Conservation (phyloP, 2,113 vertebrate species). For the Circaetus gallicus region DNA sequence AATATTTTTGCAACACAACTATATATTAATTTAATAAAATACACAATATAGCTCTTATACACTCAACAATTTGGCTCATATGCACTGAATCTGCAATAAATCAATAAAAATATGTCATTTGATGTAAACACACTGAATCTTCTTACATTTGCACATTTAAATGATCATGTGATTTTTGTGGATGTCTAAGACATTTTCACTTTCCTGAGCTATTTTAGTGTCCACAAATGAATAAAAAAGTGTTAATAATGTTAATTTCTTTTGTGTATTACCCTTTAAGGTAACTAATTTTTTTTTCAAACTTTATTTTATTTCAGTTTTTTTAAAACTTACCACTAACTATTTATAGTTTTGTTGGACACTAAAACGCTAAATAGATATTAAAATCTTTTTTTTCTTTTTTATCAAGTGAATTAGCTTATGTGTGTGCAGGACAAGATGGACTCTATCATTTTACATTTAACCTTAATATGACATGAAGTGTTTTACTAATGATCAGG, state of each 20-base stretch:
- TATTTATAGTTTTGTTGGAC: conserved; percentile 74
- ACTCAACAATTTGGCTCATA: conserved; percentile 99
- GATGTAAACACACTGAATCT: conserved; percentile 99
- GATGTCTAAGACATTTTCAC: conserved; percentile 89
- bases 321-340: conserved; percentile 49
- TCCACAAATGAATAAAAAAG: conserved; percentile 82
- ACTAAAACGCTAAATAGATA: conserved; percentile 79
- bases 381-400: conserved; percentile 57
- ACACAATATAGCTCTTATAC: conserved; percentile 99
- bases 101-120: conserved; percentile 99
- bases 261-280: conserved; percentile 54
- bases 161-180: conserved; percentile 91
- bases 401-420: conserved; percentile 73
- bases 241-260: conserved; percentile 68
- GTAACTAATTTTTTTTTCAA: conserved; percentile 20
- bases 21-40: conserved; percentile 99
- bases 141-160: conserved; percentile 98
- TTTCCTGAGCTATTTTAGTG: conserved; percentile 92
- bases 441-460: conserved; percentile 77
- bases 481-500: conserved; percentile 84
- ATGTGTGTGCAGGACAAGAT: conserved; percentile 78
- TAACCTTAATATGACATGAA: conserved; percentile 83
- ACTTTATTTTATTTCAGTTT: conserved; percentile 2
- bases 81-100: conserved; percentile 99
- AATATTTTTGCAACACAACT: conserved; percentile 99